A percentile compares a stretch with the other conserved stretches of the same genome.
These are phyloP conservation scores for Drosophila sechellia DNA, from an alignment of 1,140 invertebrate genomes.

Conservation along the genomic window DNA sequence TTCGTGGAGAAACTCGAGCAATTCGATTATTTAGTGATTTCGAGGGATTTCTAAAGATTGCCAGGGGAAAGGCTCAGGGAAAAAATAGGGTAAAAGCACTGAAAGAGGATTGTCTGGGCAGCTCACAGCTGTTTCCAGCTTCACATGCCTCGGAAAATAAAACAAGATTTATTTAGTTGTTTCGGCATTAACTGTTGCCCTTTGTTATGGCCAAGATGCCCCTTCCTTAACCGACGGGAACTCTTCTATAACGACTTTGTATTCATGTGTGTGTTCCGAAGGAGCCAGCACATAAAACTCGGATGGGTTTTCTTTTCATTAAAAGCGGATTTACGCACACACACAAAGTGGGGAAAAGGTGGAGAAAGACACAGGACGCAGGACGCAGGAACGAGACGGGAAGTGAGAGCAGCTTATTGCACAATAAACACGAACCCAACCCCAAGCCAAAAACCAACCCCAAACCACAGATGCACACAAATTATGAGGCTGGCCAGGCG, in stretches of 20 bases:
- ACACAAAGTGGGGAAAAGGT: conserved; percentile 50
- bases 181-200: conserved; percentile 79
- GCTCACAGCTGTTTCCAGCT: conserved; percentile 39
- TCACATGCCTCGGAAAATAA: conserved; percentile 65
- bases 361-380: neutral
- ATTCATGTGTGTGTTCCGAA: conserved; percentile 24
- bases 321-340: conserved; percentile 81
- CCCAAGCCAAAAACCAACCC: neutral
- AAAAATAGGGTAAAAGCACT: neutral
- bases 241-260: conserved; percentile 48
- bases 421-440: conserved; percentile 75
- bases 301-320: conserved; percentile 82
- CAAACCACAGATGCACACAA: conserved; percentile 36
- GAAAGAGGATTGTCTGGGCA: conserved; percentile 8
- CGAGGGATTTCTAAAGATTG: conserved; percentile 48
- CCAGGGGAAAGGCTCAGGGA: conserved; percentile 4
- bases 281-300: conserved; percentile 57
- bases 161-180: conserved; percentile 81
- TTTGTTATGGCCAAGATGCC: conserved; percentile 58
- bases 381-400: conserved; percentile 5
- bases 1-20: conserved; percentile 52
- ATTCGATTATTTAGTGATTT: conserved; percentile 81
- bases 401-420: conserved; percentile 72
- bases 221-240: conserved; percentile 31
- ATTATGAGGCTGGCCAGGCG: conserved; percentile 46